A percentile compares a stretch with the other conserved stretches of the same genome.
These are phyloP conservation scores for Porites lutea DNA, from an alignment of 64 coral and sea anemone species.

Conservation along the genomic window DNA sequence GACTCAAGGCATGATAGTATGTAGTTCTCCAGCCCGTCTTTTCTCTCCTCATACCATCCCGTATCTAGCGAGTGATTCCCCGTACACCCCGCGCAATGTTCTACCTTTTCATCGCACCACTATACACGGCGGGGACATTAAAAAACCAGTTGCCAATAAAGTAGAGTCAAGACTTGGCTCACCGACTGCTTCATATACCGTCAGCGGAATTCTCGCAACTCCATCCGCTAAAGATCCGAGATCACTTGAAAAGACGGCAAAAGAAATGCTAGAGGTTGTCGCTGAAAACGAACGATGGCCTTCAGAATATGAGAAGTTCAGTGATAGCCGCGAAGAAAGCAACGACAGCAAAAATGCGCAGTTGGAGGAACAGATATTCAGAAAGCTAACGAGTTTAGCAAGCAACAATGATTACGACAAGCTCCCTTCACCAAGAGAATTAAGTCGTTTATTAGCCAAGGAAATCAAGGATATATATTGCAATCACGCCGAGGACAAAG, in stretches of 20 bases:
- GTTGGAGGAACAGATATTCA: slow-evolving; percentile 78
- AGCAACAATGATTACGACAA: slow-evolving; percentile 60
- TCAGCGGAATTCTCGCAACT: slow-evolving; percentile 69
- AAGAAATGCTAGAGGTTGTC: slow-evolving; percentile 92
- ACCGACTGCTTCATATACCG: not conserved
- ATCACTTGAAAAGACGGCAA: slow-evolving; percentile 91
- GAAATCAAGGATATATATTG: slow-evolving; percentile 75
- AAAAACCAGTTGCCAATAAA: slow-evolving; percentile 23
- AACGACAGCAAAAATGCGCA: not conserved
- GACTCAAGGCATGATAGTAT: slow-evolving; percentile 4
- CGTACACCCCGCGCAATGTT: slow-evolving; percentile 14
- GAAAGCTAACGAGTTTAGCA: slow-evolving; percentile 53
- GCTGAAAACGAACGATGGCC: slow-evolving; percentile 79
- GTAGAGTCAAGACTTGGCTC: not conserved
- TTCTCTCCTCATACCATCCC: slow-evolving; percentile 56
- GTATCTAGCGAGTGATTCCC: slow-evolving; percentile 35
- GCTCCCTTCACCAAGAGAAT: slow-evolving; percentile 64
- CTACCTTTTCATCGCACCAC: not conserved
- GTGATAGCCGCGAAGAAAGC: not conserved
- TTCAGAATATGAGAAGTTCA: slow-evolving; percentile 48
- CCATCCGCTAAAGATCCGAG: slow-evolving; percentile 78
- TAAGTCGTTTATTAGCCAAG: slow-evolving; percentile 72
- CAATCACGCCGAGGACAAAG: slow-evolving; percentile 50
- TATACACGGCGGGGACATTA: slow-evolving; percentile 11
- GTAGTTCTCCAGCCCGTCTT: slow-evolving; percentile 37